Base-by-base conservation (phyloP, 2,888 invertebrate species). In the Euzophera pinguis region DNA sequence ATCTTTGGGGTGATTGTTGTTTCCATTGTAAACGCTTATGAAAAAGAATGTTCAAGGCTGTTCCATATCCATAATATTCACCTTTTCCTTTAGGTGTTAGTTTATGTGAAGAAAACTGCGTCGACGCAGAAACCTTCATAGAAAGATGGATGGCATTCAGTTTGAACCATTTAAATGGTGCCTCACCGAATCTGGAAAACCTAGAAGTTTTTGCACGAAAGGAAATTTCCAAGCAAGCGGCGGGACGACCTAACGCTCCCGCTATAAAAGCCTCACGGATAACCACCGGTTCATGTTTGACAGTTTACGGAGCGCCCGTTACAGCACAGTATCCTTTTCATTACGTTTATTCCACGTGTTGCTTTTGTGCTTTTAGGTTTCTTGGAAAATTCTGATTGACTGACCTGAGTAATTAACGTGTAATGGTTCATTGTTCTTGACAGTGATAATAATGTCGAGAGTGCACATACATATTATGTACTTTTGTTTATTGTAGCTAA, bases 81-180 rank as follows among this genome's bases (percentile, higher is more conserved):
- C 45, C 13, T 32, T 29, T 45, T 16, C n/a, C 32, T 59, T 55
- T 71, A 90, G 90, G 94, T 92, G 87, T 93, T 68, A 93, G 92
- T 75, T 82, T 95, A 61, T 94, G 95, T 73, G 78, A 87, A 59
- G 90, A 89, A 50, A 93, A 95, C 73, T 83, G 91, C 65, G 81
- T 95, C 48, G 91, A 91, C 59, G 93, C 94, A 37, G 94, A 93
- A 72, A 93, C 93, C 67, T 93, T 96, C 63, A 94, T 93, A 50
- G 94, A 95, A 73, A 92, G 93, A 87, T 96, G 96, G 96, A 92
- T 94, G 85, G 95, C 96, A 14, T 96, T 93, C 75, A 93, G 93
- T 65, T 85, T 94, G 53, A 93, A 94, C 32, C 84, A 93, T 71
- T 80, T 93, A 59, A 90, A 91, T 62, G 93, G 93, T 34, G 91